A percentile compares a stretch with the other conserved stretches of the same genome.
Conservation (phyloP, 2,113 vertebrate species). For the Phaetusa simplex region DNA sequence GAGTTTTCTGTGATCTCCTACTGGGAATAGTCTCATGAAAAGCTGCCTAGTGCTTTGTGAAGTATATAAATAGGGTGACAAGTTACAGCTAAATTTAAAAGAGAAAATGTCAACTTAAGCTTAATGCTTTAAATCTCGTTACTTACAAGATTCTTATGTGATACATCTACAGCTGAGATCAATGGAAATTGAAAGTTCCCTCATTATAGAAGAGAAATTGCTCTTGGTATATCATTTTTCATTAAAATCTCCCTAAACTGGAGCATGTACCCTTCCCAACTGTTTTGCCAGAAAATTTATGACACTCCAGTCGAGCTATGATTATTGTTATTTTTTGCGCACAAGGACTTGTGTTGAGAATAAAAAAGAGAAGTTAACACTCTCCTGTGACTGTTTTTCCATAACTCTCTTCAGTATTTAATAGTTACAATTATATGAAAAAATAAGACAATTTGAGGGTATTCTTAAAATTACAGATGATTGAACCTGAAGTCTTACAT, state of each 20-base stretch:
- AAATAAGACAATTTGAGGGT: background rate
- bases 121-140: slow-evolving; percentile 39
- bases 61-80: slow-evolving; percentile 33
- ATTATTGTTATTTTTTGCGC: background rate
- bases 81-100: slow-evolving; percentile 40
- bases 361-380: background rate
- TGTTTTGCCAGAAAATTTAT: slow-evolving; percentile 5
- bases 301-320: background rate
- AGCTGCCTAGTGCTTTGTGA: slow-evolving; percentile 6
- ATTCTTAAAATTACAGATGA: background rate
- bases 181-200: slow-evolving; percentile 21
- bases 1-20: background rate
- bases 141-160: slow-evolving; percentile 18
- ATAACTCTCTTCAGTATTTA: background rate
- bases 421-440: background rate
- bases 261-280: background rate
- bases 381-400: background rate
- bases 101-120: slow-evolving; percentile 23
- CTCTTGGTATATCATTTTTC: slow-evolving; percentile 26
- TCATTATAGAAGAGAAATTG: slow-evolving; percentile 34
- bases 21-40: background rate
- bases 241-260: slow-evolving; percentile 7
- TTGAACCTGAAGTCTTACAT: background rate
- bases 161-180: slow-evolving; percentile 35
- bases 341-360: background rate